Conservation (phyloP, 2,113 vertebrate genomes). For the Bungarus multicinctus region DNA sequence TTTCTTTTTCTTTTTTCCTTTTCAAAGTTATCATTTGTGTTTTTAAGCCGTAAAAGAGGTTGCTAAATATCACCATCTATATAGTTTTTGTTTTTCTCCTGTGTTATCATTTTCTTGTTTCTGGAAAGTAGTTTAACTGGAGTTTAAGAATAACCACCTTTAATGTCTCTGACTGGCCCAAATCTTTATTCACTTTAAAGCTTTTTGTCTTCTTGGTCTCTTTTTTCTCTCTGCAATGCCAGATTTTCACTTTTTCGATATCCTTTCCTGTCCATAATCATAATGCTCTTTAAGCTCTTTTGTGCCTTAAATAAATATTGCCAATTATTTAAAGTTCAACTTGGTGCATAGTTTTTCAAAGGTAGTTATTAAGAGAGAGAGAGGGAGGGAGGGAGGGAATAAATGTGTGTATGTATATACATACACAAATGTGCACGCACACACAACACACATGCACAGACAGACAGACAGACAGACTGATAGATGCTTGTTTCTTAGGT, state of each 20-base stretch:
- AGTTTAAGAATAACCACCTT: slow-evolving; percentile 71
- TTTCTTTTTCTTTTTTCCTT: neutral
- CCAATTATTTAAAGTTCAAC: slow-evolving; percentile 56
- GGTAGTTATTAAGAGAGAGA: slow-evolving; percentile 35
- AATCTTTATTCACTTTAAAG: slow-evolving; percentile 70
- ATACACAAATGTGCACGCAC: neutral
- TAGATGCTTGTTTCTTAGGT: slow-evolving; percentile 44
- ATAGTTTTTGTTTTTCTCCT: slow-evolving; percentile 63
- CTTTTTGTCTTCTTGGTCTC: slow-evolving; percentile 43
- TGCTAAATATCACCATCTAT: slow-evolving; percentile 62
- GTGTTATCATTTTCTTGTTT: slow-evolving; percentile 71
- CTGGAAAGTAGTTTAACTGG: slow-evolving; percentile 66
- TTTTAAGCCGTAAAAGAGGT: slow-evolving; percentile 63
- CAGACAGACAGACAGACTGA: neutral
- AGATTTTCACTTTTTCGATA: slow-evolving; percentile 57
- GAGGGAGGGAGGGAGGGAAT: neutral
- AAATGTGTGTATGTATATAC: neutral
- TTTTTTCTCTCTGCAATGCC: neutral
- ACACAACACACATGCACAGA: neutral
- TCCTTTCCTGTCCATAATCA: slow-evolving; percentile 64
- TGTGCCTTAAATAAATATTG: slow-evolving; percentile 69
- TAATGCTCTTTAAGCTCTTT: slow-evolving; percentile 64
- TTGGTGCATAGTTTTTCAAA: slow-evolving; percentile 56
- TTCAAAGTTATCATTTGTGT: slow-evolving; percentile 63
- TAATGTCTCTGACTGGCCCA: slow-evolving; percentile 71